Conservation (phyloP, 2,113 vertebrate species). For the Ciconia stormi region DNA sequence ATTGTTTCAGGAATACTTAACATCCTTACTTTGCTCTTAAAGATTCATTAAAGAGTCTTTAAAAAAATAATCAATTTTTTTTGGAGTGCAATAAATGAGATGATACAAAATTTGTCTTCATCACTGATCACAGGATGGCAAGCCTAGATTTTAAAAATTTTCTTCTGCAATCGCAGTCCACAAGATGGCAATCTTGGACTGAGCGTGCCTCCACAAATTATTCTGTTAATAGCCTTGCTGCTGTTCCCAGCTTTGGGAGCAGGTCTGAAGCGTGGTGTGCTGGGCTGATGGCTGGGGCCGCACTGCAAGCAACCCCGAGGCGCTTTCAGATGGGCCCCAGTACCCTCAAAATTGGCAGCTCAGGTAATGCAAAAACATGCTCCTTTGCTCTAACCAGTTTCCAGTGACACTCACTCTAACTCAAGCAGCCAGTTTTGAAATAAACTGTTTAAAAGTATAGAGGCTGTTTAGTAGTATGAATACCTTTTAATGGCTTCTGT, state of each 20-base stretch:
- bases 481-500: neutral
- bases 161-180: neutral
- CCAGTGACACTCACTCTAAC: neutral
- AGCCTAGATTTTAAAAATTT: neutral
- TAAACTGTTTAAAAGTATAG: neutral
- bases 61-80: neutral
- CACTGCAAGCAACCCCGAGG: accelerated
- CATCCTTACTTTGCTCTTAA: neutral
- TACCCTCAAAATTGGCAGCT: neutral
- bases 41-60: neutral
- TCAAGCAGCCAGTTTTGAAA: neutral
- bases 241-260: neutral
- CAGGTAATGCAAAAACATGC: neutral
- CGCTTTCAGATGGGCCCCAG: neutral
- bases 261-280: neutral
- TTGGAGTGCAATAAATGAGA: neutral
- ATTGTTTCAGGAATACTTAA: neutral
- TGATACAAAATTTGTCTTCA: neutral
- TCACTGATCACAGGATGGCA: neutral
- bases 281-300: neutral
- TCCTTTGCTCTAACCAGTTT: neutral
- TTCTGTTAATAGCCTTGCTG: neutral
- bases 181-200: slow-evolving; percentile 71
- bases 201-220: neutral
- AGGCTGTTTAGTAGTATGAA: neutral